Evolutionary conservation across 2,888 invertebrate genomes (phyloP), one percentile per base, ranked within the genome.

Genomic region (Punctoribates punctum): DNA sequence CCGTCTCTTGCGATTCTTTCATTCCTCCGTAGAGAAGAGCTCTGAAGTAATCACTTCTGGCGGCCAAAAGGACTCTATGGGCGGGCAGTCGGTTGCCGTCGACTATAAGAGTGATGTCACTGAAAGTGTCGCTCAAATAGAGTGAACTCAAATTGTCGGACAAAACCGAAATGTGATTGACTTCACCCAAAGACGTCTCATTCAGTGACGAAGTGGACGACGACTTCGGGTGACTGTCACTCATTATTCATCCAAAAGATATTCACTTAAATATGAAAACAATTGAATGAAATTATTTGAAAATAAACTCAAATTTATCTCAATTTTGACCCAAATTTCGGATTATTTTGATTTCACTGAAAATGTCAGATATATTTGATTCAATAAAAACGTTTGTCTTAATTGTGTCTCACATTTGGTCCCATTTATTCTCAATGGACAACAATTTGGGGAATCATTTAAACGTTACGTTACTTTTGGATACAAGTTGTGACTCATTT

Each of bases 11-110:
- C n/a, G 87, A 86, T 82, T 89, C 89, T 79, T 85, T 84, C 84
- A 89, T 83, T 5, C 89, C 89, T 60, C 88, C 88, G 84, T 84
- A 89, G 42, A 89, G 82, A 76, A 89, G 82, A 2, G 89, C 89
- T 80, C 88, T 83, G 85, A 98, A 99, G 85, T 97, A 99, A 82
- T 96, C 93, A 83, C 96, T 96, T 81, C 98, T 88, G 38, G 96
- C 93, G 0, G 98, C 98, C 75, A 99, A 87, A 81, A 99, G 93
- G 6, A 96, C 89, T 83, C 89, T 89, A 81, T 93, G 92, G 17
- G 89, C 90, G 81, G 87, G 87, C 78, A 91, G 88, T 80, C 81
- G 81, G 78, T 88, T 86, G 79, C 90, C 91, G 83, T 94, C 94
- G 73, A 98, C 93, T 51, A 94, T 73, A 75, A 97, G 87, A 0